Evolutionary conservation across 37 sponge, comb jelly and placozoan species (phyloP), one percentile per base, ranked within the genome.

Genomic region (Halichondria panicea): DNA sequence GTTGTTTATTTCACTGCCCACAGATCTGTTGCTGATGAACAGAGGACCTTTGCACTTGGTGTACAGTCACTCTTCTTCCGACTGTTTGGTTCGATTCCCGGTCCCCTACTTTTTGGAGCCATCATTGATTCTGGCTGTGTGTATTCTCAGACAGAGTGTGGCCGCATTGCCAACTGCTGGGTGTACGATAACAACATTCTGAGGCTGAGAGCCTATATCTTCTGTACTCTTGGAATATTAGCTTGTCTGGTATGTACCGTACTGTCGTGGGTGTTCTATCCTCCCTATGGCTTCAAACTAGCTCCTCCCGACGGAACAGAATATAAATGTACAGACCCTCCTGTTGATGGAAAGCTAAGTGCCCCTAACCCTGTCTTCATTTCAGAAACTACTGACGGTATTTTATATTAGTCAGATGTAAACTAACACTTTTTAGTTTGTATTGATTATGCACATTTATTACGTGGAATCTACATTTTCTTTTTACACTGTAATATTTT

Each of bases 21-120:
- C 65, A 91, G 91, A 56, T 74, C 72, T 66, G 87, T 91, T 1
- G 83, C 91, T 52, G 91, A 81, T 33, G 91, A 91, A 36, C 91
- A 85, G 50, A 39, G 91, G 15, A 58, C 78, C 0, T 65, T 91
- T n/a, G 82, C 91, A 13, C 69, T 85, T 13, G 91, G 87, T 2
- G 44, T 81, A 18, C 91, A 91, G 79, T 91, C 87, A 6, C 60
- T 84, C 0, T 1, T 85, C 28, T 85, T 46, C 27, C 70, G 91
- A 30, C 46, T 77, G 15, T 31, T 85, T 0, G 91, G 91, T 5
- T 44, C 73, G 60, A 85, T 91, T 30, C 91, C 91, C 1, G 91
- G 91, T 32, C 91, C 91, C 11, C 37, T 91, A 4, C 28, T 85
- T 8, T 85, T 86, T 36, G 91, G 91, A 13, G 82, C 63, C 32